Evolutionary conservation across 23 tunicate species (phyloP).

Genomic region (Phallusia fumigata): DNA sequence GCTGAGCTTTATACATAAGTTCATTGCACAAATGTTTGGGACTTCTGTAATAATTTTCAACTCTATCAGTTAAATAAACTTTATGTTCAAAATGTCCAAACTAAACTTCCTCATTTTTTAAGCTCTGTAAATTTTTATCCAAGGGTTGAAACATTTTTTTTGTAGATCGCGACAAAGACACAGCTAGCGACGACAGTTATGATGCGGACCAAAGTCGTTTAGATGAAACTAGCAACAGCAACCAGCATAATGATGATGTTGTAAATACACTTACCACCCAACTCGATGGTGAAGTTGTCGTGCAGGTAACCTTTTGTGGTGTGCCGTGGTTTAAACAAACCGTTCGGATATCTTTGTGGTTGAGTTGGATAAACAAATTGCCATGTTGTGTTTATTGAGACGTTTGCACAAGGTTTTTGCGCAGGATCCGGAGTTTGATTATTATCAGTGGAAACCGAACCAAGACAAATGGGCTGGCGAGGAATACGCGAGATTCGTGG

Average conservation of each 20-base stretch:
- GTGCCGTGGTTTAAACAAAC: no score
- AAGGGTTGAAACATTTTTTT: no score
- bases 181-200: constrained; percentile 44
- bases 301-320: constrained; percentile 30
- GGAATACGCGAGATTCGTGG: constrained; percentile 40
- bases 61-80: no score
- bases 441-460: constrained; percentile 45
- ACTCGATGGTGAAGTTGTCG: constrained; percentile 33
- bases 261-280: constrained; percentile 13
- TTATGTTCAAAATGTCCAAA: no score
- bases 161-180: constrained; percentile 7
- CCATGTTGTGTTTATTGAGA: neutral
- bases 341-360: no score
- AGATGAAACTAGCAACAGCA: constrained; percentile 18
- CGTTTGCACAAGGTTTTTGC: neutral
- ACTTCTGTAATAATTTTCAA: no score
- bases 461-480: constrained; percentile 22
- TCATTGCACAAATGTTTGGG: no score
- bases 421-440: constrained; percentile 64
- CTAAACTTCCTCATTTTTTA: no score
- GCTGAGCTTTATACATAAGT: no score
- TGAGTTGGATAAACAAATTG: no score
- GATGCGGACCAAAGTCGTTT: constrained; percentile 47
- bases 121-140: no score
- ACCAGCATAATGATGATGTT: neutral